Evolutionary conservation across 2,797 vertebrate species (phyloP), one percentile per base, ranked within the genome.

Genomic region (Epinephelus malabaricus): DNA sequence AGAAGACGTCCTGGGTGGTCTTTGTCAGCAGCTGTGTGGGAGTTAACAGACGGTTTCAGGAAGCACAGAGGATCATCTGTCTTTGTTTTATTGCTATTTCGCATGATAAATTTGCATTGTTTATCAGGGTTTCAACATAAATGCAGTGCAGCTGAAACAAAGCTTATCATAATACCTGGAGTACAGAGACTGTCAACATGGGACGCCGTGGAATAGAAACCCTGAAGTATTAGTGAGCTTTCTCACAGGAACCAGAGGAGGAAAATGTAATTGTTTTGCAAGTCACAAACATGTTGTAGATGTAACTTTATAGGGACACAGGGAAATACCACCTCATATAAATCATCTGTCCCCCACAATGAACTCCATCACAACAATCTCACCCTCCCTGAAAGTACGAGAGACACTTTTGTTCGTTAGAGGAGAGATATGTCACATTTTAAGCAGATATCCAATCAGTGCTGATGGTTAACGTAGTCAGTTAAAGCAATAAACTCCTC

Each of bases 21-120:
- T 88, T 77, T 40, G 80, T 86, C 82, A 84, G 89, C 86, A 85
- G 83, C 85, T 88, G 91, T 64, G 88, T 90, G 87, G 87, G 90
- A 89, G 88, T 75, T 46, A 81, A 77, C 82, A 76, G 72, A 76
- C 63, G 68, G 38, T 80, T 76, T 61, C 62, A 73, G 67, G 76
- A 81, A 63, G 27, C 72, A 21, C 64, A 6, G 65, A 76, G 76
- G 80, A 85, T 73, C 68, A 17, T 66, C 79, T 79, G 60, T 74
- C 51, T 82, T 84, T 83, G 82, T 87, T 85, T 87, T 77, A 78
- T 78, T 77, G 68, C 74, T 69, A 34, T 74, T 86, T 76, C 78
- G 70, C 45, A 56, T 69, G 62, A 79, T 74, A 59, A 40, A 85
- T 86, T 65, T 82, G 53, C 84, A 71, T 84, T 78, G 70, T 84